A percentile compares a stretch with the other conserved stretches of the same genome.
Conservation (phyloP, 2,113 vertebrate species). For the Martes martes region DNA sequence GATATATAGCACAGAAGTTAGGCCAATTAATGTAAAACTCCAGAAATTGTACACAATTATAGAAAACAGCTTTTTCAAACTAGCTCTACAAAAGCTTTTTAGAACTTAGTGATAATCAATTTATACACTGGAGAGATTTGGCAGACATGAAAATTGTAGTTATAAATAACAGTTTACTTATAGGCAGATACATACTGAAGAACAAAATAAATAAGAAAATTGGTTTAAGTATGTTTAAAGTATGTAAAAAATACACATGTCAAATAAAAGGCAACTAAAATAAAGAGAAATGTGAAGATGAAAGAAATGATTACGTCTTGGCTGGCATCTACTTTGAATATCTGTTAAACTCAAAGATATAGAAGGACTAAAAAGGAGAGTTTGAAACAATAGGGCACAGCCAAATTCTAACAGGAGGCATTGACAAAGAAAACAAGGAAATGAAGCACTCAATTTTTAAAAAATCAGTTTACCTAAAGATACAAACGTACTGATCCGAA, state of each 20-base stretch:
- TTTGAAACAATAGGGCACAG: background rate
- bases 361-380: background rate
- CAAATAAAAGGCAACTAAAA: background rate
- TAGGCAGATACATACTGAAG: background rate
- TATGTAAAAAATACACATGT: background rate
- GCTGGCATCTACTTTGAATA: background rate
- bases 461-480: background rate
- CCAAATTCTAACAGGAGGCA: background rate
- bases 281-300: background rate
- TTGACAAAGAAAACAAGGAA: background rate
- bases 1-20: background rate
- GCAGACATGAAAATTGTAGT: background rate
- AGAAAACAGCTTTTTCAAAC: constrained; percentile 3
- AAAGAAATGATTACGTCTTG: background rate
- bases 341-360: background rate
- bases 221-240: background rate
- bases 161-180: constrained; percentile 3
- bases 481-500: too few species aligned
- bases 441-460: background rate
- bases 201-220: constrained; percentile 32
- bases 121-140: background rate
- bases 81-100: background rate
- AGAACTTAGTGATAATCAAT: constrained; percentile 18
- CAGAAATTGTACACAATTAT: background rate
- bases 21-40: constrained; percentile 28